A percentile compares a stretch with the other conserved stretches of the same genome.
These are phyloP conservation scores for Petromus typicus DNA, from an alignment of 2,113 vertebrate genomes.

Conservation along the genomic window DNA sequence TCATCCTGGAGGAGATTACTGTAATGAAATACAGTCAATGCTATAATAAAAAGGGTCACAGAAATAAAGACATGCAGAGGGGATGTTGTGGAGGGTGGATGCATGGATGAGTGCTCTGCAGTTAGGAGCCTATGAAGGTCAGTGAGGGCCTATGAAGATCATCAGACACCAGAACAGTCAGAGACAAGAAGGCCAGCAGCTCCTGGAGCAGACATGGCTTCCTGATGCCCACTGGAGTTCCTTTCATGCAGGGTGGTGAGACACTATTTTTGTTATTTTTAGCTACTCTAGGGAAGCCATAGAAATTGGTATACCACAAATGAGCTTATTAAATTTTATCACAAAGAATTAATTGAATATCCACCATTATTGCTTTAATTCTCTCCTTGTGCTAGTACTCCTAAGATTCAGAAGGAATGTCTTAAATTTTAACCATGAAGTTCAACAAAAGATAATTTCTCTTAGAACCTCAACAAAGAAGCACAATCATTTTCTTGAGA, in stretches of 20 bases:
- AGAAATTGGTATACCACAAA: not conserved
- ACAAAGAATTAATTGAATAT: not conserved
- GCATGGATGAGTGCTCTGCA: not conserved
- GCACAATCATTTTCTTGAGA: not conserved
- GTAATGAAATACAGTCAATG: not conserved
- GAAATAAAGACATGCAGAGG: not conserved
- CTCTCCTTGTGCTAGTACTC: not conserved
- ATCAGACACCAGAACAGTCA: not conserved
- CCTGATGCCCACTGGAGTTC: not conserved
- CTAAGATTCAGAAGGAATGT: not conserved
- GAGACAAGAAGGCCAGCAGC: not conserved
- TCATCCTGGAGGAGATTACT: accelerated
- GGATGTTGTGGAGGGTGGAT: too few species aligned
- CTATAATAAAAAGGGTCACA: not conserved
- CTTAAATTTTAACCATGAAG: not conserved
- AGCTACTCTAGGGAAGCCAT: not conserved
- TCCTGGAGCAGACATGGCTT: not conserved
- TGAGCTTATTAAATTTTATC: not conserved
- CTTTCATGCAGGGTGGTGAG: not conserved
- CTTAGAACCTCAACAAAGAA: not conserved
- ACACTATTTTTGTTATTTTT: not conserved
- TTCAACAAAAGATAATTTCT: not conserved
- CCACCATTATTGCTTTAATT: not conserved
- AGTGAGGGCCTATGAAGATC: not conserved
- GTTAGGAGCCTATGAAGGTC: too few species aligned